Evolutionary conservation across 2,113 vertebrate species (phyloP).

Genomic region (Cyphomyrus plagiostoma): DNA sequence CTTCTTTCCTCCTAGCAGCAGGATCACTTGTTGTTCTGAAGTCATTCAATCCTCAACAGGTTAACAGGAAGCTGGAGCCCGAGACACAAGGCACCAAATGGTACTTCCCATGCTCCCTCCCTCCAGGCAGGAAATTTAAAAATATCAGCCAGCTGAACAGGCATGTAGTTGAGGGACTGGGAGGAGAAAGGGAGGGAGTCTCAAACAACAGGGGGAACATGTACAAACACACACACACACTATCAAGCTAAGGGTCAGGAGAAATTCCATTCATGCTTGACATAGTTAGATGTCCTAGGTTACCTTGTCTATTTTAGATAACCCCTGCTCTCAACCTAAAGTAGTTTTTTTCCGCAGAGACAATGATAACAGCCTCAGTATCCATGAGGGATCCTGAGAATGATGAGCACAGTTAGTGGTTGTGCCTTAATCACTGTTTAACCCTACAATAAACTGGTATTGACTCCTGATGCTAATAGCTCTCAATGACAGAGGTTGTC

Average conservation of each 20-base stretch:
- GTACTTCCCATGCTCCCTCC: not conserved
- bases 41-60: conserved; percentile 6
- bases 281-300: conserved; percentile 7
- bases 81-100: not conserved
- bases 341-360: not conserved
- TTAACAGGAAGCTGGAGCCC: not conserved
- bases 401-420: not conserved
- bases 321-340: not conserved
- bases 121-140: conserved; percentile 5
- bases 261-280: not conserved
- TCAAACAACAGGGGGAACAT: not conserved
- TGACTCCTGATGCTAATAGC: not conserved
- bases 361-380: not conserved
- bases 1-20: not conserved
- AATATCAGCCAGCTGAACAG: not conserved
- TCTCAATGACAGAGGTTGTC: not conserved
- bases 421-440: conserved; percentile 4
- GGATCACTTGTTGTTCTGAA: not conserved
- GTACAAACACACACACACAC: conserved; percentile 1
- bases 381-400: not conserved
- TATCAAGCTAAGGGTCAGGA: not conserved
- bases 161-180: not conserved
- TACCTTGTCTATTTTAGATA: not conserved
- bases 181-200: not conserved
- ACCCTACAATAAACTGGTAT: not conserved